Percentiles rank a stretch among this genome's conserved stretches.
Conservation (phyloP, 1,140 invertebrate genomes). For the Paracyclopina nana region DNA sequence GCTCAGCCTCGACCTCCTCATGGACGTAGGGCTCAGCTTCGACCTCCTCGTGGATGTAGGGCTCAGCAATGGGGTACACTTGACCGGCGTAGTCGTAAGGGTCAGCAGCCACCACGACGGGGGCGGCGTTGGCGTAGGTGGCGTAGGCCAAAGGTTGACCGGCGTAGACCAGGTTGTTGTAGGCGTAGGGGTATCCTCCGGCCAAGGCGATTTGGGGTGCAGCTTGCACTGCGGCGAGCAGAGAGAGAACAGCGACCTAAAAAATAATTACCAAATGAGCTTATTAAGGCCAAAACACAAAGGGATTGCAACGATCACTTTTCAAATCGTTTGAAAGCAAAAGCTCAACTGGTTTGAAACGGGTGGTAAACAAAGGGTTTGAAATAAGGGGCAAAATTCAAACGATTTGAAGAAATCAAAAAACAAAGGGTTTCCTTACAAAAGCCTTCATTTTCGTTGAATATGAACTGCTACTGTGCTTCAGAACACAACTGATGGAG, state of each 20-base stretch:
- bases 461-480: constrained; percentile 11
- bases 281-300: background rate
- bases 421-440: background rate
- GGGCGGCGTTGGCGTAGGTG: background rate
- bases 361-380: too few species aligned
- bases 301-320: background rate
- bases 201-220: too few species aligned
- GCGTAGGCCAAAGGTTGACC: background rate
- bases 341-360: too few species aligned
- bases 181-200: too few species aligned
- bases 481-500: constrained; percentile 3
- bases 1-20: constrained; percentile 10
- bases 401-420: background rate
- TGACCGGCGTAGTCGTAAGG: background rate
- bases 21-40: constrained; percentile 8
- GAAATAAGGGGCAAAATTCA: background rate
- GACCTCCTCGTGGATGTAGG: constrained; percentile 12
- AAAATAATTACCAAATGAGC: background rate
- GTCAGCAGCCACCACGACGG: background rate
- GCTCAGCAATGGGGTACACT: constrained; percentile 3
- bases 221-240: background rate
- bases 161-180: background rate
- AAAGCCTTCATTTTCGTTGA: constrained; percentile 10
- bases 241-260: constrained; percentile 13
- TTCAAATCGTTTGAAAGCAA: too few species aligned